These are phyloP conservation scores for Archaeoteleia sp. DNA, from an alignment of 2,888 invertebrate species.

Conservation along the genomic window DNA sequence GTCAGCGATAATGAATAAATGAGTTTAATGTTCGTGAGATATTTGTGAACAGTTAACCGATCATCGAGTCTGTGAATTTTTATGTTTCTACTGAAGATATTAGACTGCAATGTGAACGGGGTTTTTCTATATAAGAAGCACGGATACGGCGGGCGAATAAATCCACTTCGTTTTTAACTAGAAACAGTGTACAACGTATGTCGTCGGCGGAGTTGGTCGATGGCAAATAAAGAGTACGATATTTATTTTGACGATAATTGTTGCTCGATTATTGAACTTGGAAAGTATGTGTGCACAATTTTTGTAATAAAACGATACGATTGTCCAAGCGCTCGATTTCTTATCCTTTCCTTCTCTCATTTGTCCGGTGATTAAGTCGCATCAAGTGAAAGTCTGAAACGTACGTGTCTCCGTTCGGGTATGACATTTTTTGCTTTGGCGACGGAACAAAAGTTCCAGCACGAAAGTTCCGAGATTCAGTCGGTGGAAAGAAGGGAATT, in stretches of 20 bases:
- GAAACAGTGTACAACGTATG: conserved; percentile 59
- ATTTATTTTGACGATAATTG: conserved; percentile 73
- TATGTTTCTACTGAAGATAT: conserved; percentile 49
- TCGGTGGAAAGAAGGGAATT: background rate
- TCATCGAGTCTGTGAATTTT: conserved; percentile 32
- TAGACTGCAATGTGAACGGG: conserved; percentile 53
- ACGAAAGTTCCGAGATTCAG: conserved; percentile 16
- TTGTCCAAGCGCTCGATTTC: conserved; percentile 63
- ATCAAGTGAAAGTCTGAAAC: conserved; percentile 37
- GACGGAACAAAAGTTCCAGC: conserved; percentile 25
- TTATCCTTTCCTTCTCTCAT: conserved; percentile 13
- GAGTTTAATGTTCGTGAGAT: background rate
- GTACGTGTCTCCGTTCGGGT: conserved; percentile 8
- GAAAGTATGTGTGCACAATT: conserved; percentile 70
- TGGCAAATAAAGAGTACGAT: conserved; percentile 67
- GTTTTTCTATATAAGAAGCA: conserved; percentile 55
- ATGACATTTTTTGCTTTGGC: conserved; percentile 34
- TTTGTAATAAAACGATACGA: conserved; percentile 67
- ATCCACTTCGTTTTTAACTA: too few relatives aligned
- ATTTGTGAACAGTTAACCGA: conserved; percentile 9
- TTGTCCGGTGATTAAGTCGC: background rate
- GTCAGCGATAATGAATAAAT: conserved; percentile 77
- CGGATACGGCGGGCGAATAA: conserved; percentile 13
- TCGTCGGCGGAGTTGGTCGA: conserved; percentile 56
- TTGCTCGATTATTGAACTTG: conserved; percentile 70